Base-by-base conservation (phyloP, 2,797 vertebrate genomes). In the Pipistrellus nathusii region DNA sequence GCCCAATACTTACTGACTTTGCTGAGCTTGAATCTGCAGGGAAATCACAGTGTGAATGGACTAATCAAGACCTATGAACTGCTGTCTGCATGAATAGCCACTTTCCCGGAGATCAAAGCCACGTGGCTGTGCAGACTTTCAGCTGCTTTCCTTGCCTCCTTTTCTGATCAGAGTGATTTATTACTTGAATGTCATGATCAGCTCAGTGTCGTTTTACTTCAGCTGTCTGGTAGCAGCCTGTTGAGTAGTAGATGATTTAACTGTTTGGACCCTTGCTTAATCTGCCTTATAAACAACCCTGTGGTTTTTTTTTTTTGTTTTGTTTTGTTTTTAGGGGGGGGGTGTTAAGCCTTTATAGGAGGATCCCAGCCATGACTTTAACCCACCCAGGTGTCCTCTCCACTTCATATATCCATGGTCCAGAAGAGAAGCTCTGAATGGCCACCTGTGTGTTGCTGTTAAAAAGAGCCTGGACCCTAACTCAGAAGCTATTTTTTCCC, bases 21-120 rank as follows among this genome's bases (percentile, higher is more conserved):
- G 71, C 91, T 96, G 96, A 96, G 88, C 94, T 91, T 51, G 66
- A 18, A 2, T 96, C 89, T 85, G 57, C 94, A 53, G 96, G 93
- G 95, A 97, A 96, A 96, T 82, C 78, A 94, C 8, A 97, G 82
- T 81, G 83, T 94, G 96, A 93, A 90, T 23, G 95, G 90, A 85
- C 93, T 94, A 96, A 95, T 91, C 88, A 73, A 72, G 88, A 62
- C 59, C 94, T 72, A 76, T 75, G 88, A 84, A 91, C 73, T 89
- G 92, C 96, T 94, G 90, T 97, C 76, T 89, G 89, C 94, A 82
- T 95, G 97, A 96, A 98, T 93, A 94, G 85, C 88, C 81, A 78
- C 95, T 81, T 98, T 95, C 51, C 75, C 83, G 91, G 96, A 97
- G 97, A 97, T 98, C 96, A 98, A 98, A 98, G 97, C 83, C 90